A percentile compares a stretch with the other conserved stretches of the same genome.
Conservation (phyloP, 2,888 invertebrate genomes). For the Hermaeophaga mercurialis region DNA sequence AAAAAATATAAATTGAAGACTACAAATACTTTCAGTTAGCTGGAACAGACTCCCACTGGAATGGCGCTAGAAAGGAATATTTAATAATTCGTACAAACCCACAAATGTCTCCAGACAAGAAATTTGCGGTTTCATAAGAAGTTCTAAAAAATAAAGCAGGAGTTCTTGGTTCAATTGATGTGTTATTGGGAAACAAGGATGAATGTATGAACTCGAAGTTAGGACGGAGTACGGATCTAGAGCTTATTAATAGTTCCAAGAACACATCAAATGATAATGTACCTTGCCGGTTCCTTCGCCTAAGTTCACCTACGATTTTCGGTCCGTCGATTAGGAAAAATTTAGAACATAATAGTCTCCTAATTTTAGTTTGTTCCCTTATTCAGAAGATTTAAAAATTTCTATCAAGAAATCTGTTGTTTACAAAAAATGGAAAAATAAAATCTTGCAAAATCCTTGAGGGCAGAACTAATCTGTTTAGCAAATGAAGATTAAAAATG, state of each 20-base stretch:
- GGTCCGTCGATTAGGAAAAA: background rate
- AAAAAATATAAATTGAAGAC: slow-evolving; percentile 6
- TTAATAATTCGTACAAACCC: slow-evolving; percentile 17
- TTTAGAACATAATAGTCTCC: background rate
- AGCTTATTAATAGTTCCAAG: slow-evolving; percentile 39
- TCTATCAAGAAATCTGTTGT: too few species aligned
- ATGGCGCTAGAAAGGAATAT: slow-evolving; percentile 4
- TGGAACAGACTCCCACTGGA: slow-evolving; percentile 15
- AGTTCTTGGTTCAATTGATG: slow-evolving; percentile 50
- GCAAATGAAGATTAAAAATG: too few species aligned
- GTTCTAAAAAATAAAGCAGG: slow-evolving; percentile 31
- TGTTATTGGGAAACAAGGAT: slow-evolving; percentile 47
- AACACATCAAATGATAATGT: slow-evolving; percentile 50
- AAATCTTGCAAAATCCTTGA: too few species aligned
- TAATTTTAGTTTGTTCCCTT: slow-evolving; percentile 7
- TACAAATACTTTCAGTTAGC: slow-evolving; percentile 11
- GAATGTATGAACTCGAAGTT: background rate
- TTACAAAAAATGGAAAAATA: too few species aligned
- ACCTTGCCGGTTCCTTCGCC: slow-evolving; percentile 1
- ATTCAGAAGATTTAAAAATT: too few species aligned
- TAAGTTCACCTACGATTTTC: background rate
- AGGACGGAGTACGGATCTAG: slow-evolving; percentile 27
- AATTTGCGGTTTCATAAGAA: slow-evolving; percentile 26
- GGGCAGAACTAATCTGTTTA: too few species aligned
- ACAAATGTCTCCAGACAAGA: slow-evolving; percentile 14